Base-by-base conservation (phyloP, 2,888 invertebrate species). In the Drosophila demipolita region DNA sequence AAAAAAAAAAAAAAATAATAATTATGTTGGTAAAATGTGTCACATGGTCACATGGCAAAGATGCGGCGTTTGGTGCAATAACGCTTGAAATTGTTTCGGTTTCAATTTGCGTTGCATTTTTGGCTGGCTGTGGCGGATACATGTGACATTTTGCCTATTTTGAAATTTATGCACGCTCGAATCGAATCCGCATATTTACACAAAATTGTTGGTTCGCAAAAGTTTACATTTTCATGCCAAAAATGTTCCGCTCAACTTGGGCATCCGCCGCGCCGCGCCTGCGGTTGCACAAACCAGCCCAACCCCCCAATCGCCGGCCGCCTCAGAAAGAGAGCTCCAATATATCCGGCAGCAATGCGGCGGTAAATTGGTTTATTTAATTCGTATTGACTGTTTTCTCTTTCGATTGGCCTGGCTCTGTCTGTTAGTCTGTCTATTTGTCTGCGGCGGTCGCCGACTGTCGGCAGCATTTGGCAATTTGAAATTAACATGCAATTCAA, bases 341-440 rank as follows among this genome's bases (percentile, higher is more conserved):
- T 63, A 73, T 67, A 70, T 69, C 88, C 86, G 57, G 42, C 55
- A 72, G 83, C 83, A 71, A 80, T 87, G 88, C 72, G 81, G 75
- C 66, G 69, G 81, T 68, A 90, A 90, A 86, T 90, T 90, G 90
- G 89, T 90, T 86, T 86, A 86, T 86, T 88, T 90, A 78, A 83
- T 86, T 73, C 69, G 65, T 71, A 88, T 86, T 72, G 88, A 83
- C 65, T 73, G 81, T 64, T 71, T 73, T 50, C 45, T 63, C 53
- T 55, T 53, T 12, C 35, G 38, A 52, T 50, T 32, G 55, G 26
- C 36, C 36, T 2, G 36, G 3, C 17, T 8, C 36, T 17, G 17
- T 17, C 38, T 52, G 8, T 35, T n/a, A 15, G 53, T 15, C n/a
- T 35, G 35, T 48, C 40, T 50, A 11, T 61, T 20, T 11, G 49